Conservation (phyloP, 2,888 invertebrate genomes). For the Drosophila greeni region DNA sequence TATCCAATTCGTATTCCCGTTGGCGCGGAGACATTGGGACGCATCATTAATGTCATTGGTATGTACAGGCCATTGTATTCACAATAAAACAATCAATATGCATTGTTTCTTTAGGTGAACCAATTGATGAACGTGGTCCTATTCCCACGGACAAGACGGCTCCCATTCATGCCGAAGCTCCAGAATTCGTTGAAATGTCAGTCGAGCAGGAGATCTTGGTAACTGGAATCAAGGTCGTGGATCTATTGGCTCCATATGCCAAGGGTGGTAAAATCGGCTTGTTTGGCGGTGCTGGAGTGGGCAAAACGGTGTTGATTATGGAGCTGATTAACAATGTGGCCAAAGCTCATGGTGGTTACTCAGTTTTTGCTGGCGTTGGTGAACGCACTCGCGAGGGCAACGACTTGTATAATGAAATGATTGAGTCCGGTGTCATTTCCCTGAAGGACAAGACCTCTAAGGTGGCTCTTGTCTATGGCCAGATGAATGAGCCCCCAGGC, state of each 20-base stretch:
- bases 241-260: constrained; percentile 93
- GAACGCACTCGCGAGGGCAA: constrained; percentile 97
- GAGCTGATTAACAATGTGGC: constrained; percentile 97
- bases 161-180: constrained; percentile 93
- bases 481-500: constrained; percentile 98
- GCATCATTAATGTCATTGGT: constrained; percentile 96
- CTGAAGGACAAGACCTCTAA: constrained; percentile 93
- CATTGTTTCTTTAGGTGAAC: constrained; percentile 78
- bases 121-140: constrained; percentile 92
- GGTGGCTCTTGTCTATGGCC: constrained; percentile 91
- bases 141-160: constrained; percentile 87
- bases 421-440: constrained; percentile 94
- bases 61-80: background rate
- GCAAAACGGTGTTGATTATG: constrained; percentile 97
- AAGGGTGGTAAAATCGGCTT: constrained; percentile 97
- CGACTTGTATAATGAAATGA: constrained; percentile 97
- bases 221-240: constrained; percentile 94
- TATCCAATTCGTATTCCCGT: constrained; percentile 94
- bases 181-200: constrained; percentile 94
- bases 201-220: constrained; percentile 94
- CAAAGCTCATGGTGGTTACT: constrained; percentile 97
- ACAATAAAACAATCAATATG: background rate
- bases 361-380: constrained; percentile 97
- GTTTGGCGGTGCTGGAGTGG: constrained; percentile 96
- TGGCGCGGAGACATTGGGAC: constrained; percentile 92